phyloP scores from a whole-genome alignment of 2,113 vertebrate species.

The Peromyscus leucopus region DNA sequence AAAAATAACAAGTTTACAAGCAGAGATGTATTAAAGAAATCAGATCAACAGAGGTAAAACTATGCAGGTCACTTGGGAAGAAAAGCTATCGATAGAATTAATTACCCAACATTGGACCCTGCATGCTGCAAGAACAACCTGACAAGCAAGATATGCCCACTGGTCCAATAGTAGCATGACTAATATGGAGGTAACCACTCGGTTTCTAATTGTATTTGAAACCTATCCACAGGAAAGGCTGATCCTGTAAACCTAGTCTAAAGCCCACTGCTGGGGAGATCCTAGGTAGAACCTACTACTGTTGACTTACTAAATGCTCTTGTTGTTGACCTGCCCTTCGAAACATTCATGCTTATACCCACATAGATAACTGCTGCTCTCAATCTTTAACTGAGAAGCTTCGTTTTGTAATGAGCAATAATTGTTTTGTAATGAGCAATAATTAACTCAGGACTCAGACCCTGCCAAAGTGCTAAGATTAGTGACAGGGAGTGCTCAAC shows the following conservation, averaged over 20 bases:
- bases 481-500: neutral
- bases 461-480: neutral
- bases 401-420: neutral
- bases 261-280: neutral
- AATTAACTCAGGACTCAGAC: neutral
- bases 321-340: neutral
- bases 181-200: neutral
- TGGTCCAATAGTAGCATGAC: neutral
- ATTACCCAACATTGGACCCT: neutral
- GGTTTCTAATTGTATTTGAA: neutral
- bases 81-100: neutral
- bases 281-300: neutral
- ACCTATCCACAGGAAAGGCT: neutral
- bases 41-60: neutral
- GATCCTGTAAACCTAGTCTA: neutral
- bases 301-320: neutral
- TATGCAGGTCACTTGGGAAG: neutral
- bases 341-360: neutral
- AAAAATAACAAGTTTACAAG: conserved; percentile 43
- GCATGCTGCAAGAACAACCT: neutral
- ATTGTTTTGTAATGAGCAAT: neutral
- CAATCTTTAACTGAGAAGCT: neutral
- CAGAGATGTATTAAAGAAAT: neutral
- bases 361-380: neutral
- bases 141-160: neutral